These are phyloP conservation scores for Eretmocerus hayati DNA, from an alignment of 2,888 invertebrate genomes.

Conservation along the genomic window DNA sequence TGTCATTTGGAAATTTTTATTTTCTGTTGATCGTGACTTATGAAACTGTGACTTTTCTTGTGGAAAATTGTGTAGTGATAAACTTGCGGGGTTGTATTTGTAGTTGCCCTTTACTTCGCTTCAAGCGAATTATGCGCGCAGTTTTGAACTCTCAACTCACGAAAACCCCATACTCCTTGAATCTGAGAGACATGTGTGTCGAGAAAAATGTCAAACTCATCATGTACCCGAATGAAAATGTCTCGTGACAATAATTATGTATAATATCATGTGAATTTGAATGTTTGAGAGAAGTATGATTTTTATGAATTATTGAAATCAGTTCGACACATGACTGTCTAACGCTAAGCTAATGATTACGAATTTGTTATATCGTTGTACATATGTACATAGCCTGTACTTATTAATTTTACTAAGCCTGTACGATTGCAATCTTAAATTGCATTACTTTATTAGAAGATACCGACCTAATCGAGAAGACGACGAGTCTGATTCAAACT, in stretches of 20 bases:
- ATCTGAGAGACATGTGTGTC: too few relatives aligned
- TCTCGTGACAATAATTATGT: conserved; percentile 20
- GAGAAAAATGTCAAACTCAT: neutral
- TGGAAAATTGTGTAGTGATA: too few relatives aligned
- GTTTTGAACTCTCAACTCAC: too few relatives aligned
- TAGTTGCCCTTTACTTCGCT: too few relatives aligned
- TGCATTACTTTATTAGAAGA: conserved; percentile 12
- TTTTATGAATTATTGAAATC: conserved; percentile 4
- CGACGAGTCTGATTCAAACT: conserved; percentile 14
- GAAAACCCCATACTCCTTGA: too few relatives aligned
- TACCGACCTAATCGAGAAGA: conserved; percentile 13
- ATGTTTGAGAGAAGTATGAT: conserved; percentile 3
- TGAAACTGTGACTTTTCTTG: too few relatives aligned
- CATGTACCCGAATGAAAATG: conserved; percentile 7
- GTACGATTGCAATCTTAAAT: conserved; percentile 22
- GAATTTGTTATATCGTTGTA: conserved; percentile 42
- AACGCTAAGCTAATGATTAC: conserved; percentile 35
- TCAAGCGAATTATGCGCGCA: too few relatives aligned
- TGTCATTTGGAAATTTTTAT: conserved; percentile 18
- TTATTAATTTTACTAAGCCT: conserved; percentile 45
- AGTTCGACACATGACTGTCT: conserved; percentile 23
- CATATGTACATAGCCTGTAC: conserved; percentile 48
- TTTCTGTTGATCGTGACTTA: too few relatives aligned
- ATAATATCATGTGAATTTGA: conserved; percentile 2
- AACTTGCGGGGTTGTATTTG: too few relatives aligned